Base-by-base conservation (phyloP, 2,113 vertebrate species). In the Catharus bicknelli region DNA sequence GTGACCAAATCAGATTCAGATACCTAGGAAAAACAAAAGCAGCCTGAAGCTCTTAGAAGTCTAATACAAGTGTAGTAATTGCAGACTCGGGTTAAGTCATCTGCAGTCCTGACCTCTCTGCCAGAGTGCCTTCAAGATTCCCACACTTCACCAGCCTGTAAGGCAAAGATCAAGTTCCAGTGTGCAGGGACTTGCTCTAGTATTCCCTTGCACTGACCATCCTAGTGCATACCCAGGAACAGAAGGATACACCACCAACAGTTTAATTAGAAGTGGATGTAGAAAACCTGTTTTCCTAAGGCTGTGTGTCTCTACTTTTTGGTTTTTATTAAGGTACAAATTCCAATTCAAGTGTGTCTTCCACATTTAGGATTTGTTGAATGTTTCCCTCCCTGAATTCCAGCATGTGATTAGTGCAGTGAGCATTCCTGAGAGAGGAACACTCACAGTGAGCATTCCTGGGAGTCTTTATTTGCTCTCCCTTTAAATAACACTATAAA, bases 121-220 rank as follows among this genome's bases (percentile, higher is more conserved):
- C 81, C 53, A n/a, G 6, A n/a, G 6, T 27, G 29, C 42, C 55
- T 77, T n/a, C 34, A 74, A 74, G n/a, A 69, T 5, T 29, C 7
- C 25, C 25, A 43, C 25, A 27, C n/a, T 78, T 68, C n/a, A 82
- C 25, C 16, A 62, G 47, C 21, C 53, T 73, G 0, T 19, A 59
- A 38, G 21, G 42, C 7, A 88, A 36, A 58, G 20, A 45, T 10
- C 22, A 50, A 62, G 57, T 42, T 72, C 18, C 20, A 59, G 32
- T 0, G 0, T 10, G 48, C 23, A 57, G 2, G 5, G 10, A 73
- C 15, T 72, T n/a, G 15, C 32, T 55, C 13, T 10, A 61, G n/a
- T 45, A 19, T 48, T 78, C 50, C 16, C n/a, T 16, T 23, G 51
- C 51, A 48, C 2, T 36, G 12, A 36, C 17, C 36, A 53, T 13